Evolutionary conservation across 2,113 vertebrate species (phyloP).

Genomic region (Caranx melampygus): DNA sequence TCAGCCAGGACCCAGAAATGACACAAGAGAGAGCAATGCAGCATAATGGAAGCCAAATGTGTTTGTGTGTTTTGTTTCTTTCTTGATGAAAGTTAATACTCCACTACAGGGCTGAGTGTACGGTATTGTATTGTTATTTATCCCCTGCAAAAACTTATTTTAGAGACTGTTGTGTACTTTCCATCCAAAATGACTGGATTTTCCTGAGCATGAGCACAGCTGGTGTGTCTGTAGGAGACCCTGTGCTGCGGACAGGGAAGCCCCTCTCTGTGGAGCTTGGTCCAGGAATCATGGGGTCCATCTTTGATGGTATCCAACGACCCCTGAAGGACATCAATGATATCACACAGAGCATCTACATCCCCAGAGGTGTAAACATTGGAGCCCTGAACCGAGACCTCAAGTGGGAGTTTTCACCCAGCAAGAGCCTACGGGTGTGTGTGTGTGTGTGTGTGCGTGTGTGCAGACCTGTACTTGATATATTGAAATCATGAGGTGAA

Average conservation of each 20-base stretch:
- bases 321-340: conserved; percentile 94
- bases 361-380: conserved; percentile 96
- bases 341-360: conserved; percentile 96
- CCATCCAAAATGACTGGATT: conserved; percentile 40
- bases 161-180: neutral
- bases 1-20: no score
- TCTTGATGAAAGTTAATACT: no score
- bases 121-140: neutral
- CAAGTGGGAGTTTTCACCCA: conserved; percentile 95
- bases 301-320: conserved; percentile 99
- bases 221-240: conserved; percentile 96
- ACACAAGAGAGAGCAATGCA: no score
- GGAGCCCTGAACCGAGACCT: conserved; percentile 92
- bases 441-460: conserved; percentile 89
- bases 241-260: conserved; percentile 96
- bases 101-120: neutral
- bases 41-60: no score
- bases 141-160: neutral
- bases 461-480: neutral
- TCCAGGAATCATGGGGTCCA: conserved; percentile 98
- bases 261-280: conserved; percentile 96
- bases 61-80: no score
- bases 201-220: conserved; percentile 89
- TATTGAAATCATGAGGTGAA: neutral
- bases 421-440: conserved; percentile 91